These are phyloP conservation scores for Stomatorhinus ivindoensis DNA, from an alignment of 2,113 vertebrate genomes.

Conservation along the genomic window DNA sequence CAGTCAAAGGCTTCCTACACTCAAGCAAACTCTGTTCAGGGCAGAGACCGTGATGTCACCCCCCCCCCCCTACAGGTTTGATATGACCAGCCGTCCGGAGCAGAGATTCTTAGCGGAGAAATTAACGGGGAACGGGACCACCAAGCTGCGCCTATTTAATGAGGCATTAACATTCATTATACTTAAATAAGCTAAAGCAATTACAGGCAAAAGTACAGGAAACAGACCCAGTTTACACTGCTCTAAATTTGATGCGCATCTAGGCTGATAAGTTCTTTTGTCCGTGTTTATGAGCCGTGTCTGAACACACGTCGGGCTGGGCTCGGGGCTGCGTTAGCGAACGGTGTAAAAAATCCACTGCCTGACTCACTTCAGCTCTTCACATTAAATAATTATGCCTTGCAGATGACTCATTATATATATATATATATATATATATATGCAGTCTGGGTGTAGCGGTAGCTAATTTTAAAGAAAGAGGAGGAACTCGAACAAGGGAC, in stretches of 20 bases:
- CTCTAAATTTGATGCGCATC: conserved; percentile 75
- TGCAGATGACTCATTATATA: neutral
- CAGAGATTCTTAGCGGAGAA: neutral
- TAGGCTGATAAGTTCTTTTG: conserved; percentile 77
- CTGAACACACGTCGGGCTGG: conserved; percentile 70
- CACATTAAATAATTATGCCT: conserved; percentile 37
- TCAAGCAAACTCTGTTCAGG: neutral
- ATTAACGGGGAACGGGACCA: neutral
- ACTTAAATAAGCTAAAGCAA: conserved; percentile 65
- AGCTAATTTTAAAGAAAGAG: neutral
- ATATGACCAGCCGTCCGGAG: neutral
- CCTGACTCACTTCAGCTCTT: conserved; percentile 55
- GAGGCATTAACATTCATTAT: conserved; percentile 72
- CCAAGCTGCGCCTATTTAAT: conserved; percentile 46
- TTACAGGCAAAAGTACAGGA: conserved; percentile 66
- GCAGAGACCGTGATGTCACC: neutral
- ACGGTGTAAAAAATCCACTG: conserved; percentile 49
- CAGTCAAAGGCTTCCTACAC: neutral
- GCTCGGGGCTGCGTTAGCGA: conserved; percentile 59
- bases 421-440: neutral
- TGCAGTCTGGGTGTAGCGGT: neutral
- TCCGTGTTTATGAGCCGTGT: conserved; percentile 74
- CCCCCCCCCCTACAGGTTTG: neutral
- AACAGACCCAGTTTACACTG: conserved; percentile 70
- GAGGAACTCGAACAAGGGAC: neutral